These are phyloP conservation scores for Cynopterus sphinx DNA, from an alignment of 2,797 vertebrate species.

Conservation along the genomic window DNA sequence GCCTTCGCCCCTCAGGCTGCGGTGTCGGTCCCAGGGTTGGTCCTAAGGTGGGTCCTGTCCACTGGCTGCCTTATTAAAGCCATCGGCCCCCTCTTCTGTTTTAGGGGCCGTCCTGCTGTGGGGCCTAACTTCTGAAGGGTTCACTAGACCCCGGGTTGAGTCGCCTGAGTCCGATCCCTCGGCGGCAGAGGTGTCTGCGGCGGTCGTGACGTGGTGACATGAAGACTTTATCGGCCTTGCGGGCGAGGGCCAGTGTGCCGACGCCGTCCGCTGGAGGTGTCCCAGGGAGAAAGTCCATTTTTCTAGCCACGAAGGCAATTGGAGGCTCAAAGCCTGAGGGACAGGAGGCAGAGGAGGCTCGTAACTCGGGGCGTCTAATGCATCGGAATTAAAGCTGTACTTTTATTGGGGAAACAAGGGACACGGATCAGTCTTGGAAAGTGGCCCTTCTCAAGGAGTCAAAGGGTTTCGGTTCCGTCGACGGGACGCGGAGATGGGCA, in stretches of 20 bases:
- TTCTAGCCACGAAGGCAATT: not conserved
- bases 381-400: not conserved
- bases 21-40: not conserved
- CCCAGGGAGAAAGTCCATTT: not conserved
- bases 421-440: not conserved
- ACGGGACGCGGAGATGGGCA: too few species aligned
- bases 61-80: not conserved
- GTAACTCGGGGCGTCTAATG: not conserved
- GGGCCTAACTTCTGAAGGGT: not conserved
- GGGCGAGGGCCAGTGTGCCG: not conserved
- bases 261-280: not conserved
- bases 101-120: not conserved
- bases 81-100: not conserved
- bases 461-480: not conserved
- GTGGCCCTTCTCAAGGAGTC: not conserved
- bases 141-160: not conserved
- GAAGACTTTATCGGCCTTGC: not conserved
- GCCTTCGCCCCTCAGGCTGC: not conserved
- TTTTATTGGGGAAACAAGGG: not conserved
- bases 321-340: not conserved
- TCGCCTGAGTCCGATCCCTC: not conserved
- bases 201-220: accelerated
- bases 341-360: not conserved
- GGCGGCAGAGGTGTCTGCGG: not conserved
- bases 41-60: not conserved